phyloP scores from a whole-genome alignment of 53 echinoderm and acorn worm species.

The Luidia sarsii region DNA sequence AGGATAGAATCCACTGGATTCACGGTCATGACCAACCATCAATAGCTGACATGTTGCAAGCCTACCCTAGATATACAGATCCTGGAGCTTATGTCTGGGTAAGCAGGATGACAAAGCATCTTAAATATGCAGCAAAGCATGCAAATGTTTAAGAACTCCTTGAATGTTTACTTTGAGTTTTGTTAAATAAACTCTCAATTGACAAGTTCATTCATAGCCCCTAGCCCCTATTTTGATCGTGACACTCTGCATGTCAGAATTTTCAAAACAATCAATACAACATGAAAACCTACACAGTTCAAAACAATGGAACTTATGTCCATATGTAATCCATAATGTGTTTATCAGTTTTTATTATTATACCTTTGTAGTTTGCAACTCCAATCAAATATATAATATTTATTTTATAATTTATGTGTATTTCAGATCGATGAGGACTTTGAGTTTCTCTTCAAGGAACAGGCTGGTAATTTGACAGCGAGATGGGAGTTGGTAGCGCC shows the following conservation, averaged over 20 bases:
- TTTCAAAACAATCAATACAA: too few species aligned
- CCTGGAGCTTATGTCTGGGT: not conserved
- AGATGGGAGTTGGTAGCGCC: slow-evolving; percentile 22
- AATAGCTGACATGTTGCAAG: slow-evolving; percentile 12
- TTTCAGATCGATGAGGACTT: slow-evolving; percentile 29
- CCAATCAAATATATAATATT: not conserved
- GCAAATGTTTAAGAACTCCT: too few species aligned
- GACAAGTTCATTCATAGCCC: too few species aligned
- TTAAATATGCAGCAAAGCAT: not conserved
- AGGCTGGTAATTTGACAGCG: slow-evolving; percentile 11
- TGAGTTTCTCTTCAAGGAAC: slow-evolving; percentile 17
- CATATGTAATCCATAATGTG: too few species aligned
- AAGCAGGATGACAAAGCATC: not conserved
- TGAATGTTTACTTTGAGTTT: too few species aligned
- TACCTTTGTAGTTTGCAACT: too few species aligned
- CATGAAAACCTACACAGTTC: too few species aligned
- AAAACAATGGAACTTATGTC: too few species aligned
- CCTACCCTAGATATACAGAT: slow-evolving; percentile 8
- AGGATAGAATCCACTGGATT: slow-evolving; percentile 12
- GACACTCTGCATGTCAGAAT: too few species aligned
- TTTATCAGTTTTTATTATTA: too few species aligned
- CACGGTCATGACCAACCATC: not conserved
- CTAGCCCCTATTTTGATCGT: too few species aligned
- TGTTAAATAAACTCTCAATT: too few species aligned
- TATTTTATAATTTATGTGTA: not conserved